These are phyloP conservation scores for Empidonax traillii DNA, from an alignment of 2,113 vertebrate genomes.

Conservation along the genomic window DNA sequence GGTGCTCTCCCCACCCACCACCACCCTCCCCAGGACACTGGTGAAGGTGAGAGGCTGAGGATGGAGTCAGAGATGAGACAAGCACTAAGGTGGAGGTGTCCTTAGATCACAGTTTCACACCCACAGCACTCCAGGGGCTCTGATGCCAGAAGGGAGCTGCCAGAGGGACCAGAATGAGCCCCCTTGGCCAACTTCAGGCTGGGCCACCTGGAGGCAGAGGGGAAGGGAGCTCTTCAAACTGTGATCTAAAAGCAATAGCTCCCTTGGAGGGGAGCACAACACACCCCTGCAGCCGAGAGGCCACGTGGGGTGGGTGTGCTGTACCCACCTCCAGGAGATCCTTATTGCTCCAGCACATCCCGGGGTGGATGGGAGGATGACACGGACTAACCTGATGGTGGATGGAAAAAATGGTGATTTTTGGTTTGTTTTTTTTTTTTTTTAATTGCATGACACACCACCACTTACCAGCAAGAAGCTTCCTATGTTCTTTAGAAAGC, in stretches of 20 bases:
- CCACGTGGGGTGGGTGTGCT: background rate
- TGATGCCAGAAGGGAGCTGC: background rate
- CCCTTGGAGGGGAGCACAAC: background rate
- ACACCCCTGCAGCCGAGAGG: background rate
- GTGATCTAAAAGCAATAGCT: conserved; percentile 42
- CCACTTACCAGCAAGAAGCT: conserved; percentile 83
- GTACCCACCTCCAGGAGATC: background rate
- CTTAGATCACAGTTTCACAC: conserved; percentile 1
- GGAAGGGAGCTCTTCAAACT: background rate
- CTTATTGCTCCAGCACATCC: conserved; percentile 13
- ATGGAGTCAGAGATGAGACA: background rate
- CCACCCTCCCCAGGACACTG: background rate
- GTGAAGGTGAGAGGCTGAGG: conserved; percentile 9
- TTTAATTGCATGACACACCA: background rate
- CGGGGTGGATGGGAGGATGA: background rate
- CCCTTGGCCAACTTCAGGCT: background rate
- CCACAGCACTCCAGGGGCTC: background rate
- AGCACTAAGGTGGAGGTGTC: background rate
- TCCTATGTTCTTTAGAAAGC: conserved; percentile 86
- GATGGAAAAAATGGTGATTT: background rate
- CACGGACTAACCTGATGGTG: background rate
- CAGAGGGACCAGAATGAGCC: background rate
- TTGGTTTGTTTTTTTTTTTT: background rate
- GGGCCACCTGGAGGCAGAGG: background rate
- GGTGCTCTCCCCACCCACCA: background rate